Percentiles rank a stretch among this genome's conserved stretches.
phyloP scores from a whole-genome alignment of 2,888 invertebrate genomes.

The Rhagophthalmus giganteus region DNA sequence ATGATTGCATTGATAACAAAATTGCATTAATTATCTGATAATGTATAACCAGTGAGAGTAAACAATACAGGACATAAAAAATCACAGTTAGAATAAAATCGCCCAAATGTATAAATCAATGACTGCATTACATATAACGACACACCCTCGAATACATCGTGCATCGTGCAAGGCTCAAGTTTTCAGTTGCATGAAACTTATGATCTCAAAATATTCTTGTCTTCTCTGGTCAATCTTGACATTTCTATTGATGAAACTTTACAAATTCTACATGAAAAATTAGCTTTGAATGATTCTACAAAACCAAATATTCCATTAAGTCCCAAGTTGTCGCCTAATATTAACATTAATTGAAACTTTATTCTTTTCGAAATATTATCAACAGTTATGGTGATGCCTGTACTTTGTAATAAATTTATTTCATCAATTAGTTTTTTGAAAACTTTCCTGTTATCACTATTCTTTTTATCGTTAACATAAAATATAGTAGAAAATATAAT shows the following conservation, averaged over 20 bases:
- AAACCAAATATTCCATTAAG: background rate
- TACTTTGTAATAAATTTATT: background rate
- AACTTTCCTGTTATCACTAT: background rate
- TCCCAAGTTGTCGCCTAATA: background rate
- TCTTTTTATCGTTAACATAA: background rate
- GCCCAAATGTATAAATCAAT: background rate
- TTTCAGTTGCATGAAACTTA: constrained; percentile 30
- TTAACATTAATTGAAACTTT: background rate
- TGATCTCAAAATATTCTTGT: background rate
- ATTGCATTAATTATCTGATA: no score
- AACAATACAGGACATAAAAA: no score
- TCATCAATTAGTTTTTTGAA: background rate
- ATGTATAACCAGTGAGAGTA: no score
- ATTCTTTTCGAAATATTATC: background rate
- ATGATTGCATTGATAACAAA: no score
- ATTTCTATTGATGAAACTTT: no score
- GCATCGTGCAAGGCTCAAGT: constrained; percentile 35
- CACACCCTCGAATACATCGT: constrained; percentile 25
- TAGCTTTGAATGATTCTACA: constrained; percentile 29
- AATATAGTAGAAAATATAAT: background rate
- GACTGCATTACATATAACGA: constrained; percentile 1
- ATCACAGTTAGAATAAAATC: no score
- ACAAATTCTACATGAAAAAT: constrained; percentile 33
- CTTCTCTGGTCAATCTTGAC: no score
- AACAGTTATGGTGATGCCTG: background rate